A percentile compares a stretch with the other conserved stretches of the same genome.
phyloP scores from a whole-genome alignment of 2,888 invertebrate genomes.

The Trichacis sp. region DNA sequence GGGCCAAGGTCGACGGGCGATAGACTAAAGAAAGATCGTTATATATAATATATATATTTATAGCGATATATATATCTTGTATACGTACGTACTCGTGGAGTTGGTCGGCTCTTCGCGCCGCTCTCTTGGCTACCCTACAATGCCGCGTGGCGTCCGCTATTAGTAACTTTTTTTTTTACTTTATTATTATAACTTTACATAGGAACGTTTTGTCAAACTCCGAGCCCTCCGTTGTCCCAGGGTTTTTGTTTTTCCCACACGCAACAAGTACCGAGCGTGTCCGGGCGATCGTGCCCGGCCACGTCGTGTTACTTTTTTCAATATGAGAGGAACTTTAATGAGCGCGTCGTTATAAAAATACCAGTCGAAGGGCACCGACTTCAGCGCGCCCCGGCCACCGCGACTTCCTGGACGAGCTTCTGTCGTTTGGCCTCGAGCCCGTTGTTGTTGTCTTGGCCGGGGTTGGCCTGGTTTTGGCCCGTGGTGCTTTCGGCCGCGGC shows the following conservation, averaged over 20 bases:
- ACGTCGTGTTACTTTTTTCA: conserved; percentile 29
- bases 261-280: conserved; percentile 11
- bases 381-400: conserved; percentile 61
- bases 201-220: conserved; percentile 66
- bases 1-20: conserved; percentile 45
- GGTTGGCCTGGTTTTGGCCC: conserved; percentile 41
- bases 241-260: conserved; percentile 33
- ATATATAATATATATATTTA: conserved; percentile 48
- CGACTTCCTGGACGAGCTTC: conserved; percentile 61
- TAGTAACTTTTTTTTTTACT: conserved; percentile 48
- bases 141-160: conserved; percentile 48
- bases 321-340: conserved; percentile 58
- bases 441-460: conserved; percentile 61
- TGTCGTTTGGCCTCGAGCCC: conserved; percentile 60
- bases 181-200: conserved; percentile 67
- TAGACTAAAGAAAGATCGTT: conserved; percentile 34
- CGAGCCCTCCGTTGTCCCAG: conserved; percentile 22
- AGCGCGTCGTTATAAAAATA: conserved; percentile 62
- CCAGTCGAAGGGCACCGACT: conserved; percentile 53
- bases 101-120: conserved; percentile 49
- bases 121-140: conserved; percentile 52
- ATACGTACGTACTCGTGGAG: conserved; percentile 61
- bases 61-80: conserved; percentile 46
- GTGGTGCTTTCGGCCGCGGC: conserved; percentile 76
- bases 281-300: conserved; percentile 13